Evolutionary conservation across 2,797 vertebrate genomes (phyloP), one percentile per base, ranked within the genome.

Genomic region (Eutrigla gurnardus): DNA sequence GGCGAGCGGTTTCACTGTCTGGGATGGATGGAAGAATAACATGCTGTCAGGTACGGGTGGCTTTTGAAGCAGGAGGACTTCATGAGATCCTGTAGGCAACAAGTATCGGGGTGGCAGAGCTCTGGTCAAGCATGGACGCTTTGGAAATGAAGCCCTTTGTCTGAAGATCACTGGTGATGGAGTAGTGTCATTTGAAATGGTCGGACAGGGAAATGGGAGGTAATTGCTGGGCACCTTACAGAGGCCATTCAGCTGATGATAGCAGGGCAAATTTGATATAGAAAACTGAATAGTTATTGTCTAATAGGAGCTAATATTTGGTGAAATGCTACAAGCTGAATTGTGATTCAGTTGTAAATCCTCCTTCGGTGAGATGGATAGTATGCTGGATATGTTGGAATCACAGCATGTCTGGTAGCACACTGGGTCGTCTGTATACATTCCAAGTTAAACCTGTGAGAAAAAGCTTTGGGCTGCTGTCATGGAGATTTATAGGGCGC

Each of bases 401-500:
- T 65, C 76, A 78, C 65, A 73, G 25, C 77, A 73, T 68, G 59
- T 86, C 47, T 90, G 81, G 82, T 60, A 68, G 37, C 63, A 67
- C 40, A 45, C 50, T 62, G 67, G 37, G 52, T 47, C 68, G 53
- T 81, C 72, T 82, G 60, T 80, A 40, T 80, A 84, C 61, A 53
- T 60, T 66, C 54, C 73, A 66, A 80, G 53, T 39, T 35, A 77
- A 89, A 78, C 45, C 58, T 65, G 60, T 53, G 64, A 78, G 82
- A 60, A 73, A 81, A 88, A 63, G 83, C 83, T 87, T 36, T 77
- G 70, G 81, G 86, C 76, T 78, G 80, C 78, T 89, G 90, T 91
- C 89, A 33, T 77, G 32, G 83, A 94, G 94, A 96, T 95, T 95
- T 94, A 94, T 94, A 79, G 82, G 52, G 37, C 70, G 40, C 93